Percentiles rank a stretch among this genome's conserved stretches.
Conservation (phyloP, 1,140 invertebrate species). For the Limonius californicus region DNA sequence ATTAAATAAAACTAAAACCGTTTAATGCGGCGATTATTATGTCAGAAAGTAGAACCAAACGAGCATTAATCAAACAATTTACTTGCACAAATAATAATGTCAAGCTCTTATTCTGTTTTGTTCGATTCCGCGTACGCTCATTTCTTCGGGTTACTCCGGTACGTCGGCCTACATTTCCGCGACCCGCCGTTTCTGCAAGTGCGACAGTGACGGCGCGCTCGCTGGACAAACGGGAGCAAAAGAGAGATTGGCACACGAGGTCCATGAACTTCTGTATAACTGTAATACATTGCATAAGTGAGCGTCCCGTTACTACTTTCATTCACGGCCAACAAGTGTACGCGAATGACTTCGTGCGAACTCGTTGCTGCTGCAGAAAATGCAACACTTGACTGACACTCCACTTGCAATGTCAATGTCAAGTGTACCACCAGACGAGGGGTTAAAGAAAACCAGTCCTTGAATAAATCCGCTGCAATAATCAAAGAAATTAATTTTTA, state of each 20-base stretch:
- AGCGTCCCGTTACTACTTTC: slow-evolving; percentile 46
- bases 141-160: slow-evolving; percentile 39
- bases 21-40: too few relatives aligned
- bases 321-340: slow-evolving; percentile 39
- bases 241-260: slow-evolving; percentile 22
- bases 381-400: background rate
- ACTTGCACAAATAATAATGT: background rate
- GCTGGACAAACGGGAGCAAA: slow-evolving; percentile 16
- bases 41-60: too few relatives aligned
- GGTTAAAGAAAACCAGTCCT: too few relatives aligned
- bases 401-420: background rate
- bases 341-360: slow-evolving; percentile 20
- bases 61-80: background rate
- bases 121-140: slow-evolving; percentile 30
- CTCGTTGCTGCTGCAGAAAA: background rate
- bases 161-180: slow-evolving; percentile 40
- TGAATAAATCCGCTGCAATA: too few relatives aligned
- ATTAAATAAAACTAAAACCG: too few relatives aligned
- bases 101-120: background rate
- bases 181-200: background rate
- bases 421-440: background rate
- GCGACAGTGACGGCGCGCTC: background rate
- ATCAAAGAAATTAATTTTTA: too few relatives aligned
- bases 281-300: slow-evolving; percentile 47
- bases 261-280: slow-evolving; percentile 43